Percentiles rank a stretch among this genome's conserved stretches.
Evolutionary conservation across 37 sponge, comb jelly and placozoan genomes (phyloP).

Genomic region (Aplysina aerophoba): DNA sequence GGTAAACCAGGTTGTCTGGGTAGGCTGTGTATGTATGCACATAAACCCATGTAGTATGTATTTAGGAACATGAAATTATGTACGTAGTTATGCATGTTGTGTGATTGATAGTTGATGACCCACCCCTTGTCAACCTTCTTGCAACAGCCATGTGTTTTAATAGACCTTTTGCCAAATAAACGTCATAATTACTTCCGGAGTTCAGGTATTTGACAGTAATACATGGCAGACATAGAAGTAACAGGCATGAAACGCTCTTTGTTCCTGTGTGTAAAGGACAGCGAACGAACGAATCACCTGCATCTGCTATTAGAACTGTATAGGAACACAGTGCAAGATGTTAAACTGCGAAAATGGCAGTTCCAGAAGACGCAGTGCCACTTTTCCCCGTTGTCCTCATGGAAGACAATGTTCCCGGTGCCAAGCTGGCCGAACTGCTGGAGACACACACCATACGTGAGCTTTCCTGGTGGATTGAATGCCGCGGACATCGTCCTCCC

Average conservation of each 20-base stretch:
- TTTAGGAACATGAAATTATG: no score
- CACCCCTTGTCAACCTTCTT: no score
- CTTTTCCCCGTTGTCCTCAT: not conserved
- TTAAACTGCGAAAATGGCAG: not conserved
- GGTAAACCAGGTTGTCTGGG: no score
- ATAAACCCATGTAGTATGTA: no score
- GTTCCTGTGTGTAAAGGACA: not conserved
- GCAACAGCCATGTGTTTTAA: no score
- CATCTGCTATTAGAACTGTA: not conserved
- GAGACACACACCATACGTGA: not conserved
- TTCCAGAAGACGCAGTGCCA: not conserved
- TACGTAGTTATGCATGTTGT: no score
- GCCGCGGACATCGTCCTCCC: not conserved
- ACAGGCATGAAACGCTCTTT: not conserved
- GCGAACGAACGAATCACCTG: not conserved
- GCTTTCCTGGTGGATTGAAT: conserved; percentile 7
- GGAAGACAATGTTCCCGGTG: not conserved
- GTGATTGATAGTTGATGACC: no score
- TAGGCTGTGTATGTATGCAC: no score
- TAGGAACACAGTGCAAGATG: not conserved
- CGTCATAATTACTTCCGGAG: conserved; percentile 7
- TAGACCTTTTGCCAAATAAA: conserved; percentile 2
- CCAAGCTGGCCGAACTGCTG: conserved; percentile 1
- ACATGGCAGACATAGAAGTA: not conserved
- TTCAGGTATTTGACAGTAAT: not conserved